Evolutionary conservation across 2,113 vertebrate species (phyloP).

Genomic region (Collichthys lucidus): DNA sequence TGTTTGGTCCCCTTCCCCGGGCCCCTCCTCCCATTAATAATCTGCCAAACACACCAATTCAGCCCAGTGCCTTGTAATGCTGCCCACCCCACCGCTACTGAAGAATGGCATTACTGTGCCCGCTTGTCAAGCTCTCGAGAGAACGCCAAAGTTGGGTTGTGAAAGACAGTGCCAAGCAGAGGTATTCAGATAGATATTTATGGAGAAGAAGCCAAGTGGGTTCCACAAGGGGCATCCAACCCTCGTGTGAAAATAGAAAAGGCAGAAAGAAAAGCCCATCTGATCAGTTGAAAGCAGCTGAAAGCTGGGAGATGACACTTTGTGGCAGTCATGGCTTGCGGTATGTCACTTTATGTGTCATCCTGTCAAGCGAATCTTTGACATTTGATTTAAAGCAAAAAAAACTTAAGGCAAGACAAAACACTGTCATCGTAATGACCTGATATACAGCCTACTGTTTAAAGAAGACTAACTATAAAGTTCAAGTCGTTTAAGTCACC

Average conservation of each 20-base stretch:
- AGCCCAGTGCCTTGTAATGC: conserved; percentile 60
- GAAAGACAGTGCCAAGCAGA: conserved; percentile 36
- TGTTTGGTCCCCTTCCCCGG: conserved; percentile 66
- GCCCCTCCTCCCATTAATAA: conserved; percentile 76
- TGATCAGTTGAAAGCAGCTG: conserved; percentile 11
- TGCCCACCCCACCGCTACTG: conserved; percentile 55
- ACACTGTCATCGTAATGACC: conserved; percentile 34
- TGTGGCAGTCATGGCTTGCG: conserved; percentile 24
- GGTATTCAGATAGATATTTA: conserved; percentile 52
- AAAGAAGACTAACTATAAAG: conserved; percentile 39
- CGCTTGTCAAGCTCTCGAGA: conserved; percentile 42
- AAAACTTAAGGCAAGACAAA: conserved; percentile 20
- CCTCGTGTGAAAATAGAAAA: conserved; percentile 8
- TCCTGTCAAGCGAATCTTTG: conserved; percentile 37
- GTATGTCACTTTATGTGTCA: conserved; percentile 45
- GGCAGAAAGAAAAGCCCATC: conserved; percentile 2
- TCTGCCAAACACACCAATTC: conserved; percentile 77
- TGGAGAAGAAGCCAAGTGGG: conserved; percentile 30
- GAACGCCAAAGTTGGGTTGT: conserved; percentile 42
- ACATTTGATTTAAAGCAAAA: conserved; percentile 32
- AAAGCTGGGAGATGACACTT: conserved; percentile 20
- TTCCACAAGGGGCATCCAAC: conserved; percentile 1
- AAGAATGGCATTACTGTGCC: conserved; percentile 76
- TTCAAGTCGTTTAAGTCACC: conserved; percentile 40
- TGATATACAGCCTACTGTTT: conserved; percentile 40